Base-by-base conservation (phyloP, 2,113 vertebrate species). In the Sinosuthora webbiana region DNA sequence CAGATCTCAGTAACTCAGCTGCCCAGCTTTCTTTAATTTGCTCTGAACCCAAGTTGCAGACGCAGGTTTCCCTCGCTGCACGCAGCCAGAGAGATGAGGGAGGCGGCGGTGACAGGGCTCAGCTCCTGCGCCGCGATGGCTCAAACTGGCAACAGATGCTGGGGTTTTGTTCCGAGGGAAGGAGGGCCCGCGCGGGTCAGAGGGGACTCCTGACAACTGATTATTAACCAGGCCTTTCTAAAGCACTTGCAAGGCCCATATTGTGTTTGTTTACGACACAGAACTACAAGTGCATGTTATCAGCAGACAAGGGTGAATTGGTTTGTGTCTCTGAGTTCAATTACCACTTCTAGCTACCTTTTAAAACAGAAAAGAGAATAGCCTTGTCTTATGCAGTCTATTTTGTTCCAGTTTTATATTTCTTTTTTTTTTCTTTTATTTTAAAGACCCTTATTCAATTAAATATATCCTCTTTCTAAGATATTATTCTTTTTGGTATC, bases 191-290 rank as follows among this genome's bases (percentile, higher is more conserved):
- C 0, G 2, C 13, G 31, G 95, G 89, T 90, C 94, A 94, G 86
- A 95, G 94, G 92, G 89, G 93, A 92, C 89, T 89, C 83, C 39
- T 67, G 92, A 92, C 86, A 90, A 86, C 91, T 44, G 80, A 78
- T 90, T 69, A 83, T 90, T 93, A 94, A 93, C 90, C 86, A 81
- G 52, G 50, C 39, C 82, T 96, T 96, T 94, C 94, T 92, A 90
- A 92, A 88, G 85, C 64, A 24, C 94, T 93, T 80, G 82, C 67
- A 88, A 85, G 71, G 79, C 75, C 90, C 90, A 83, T 79, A 85
- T 88, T 91, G 90, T 96, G 88, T 88, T 94, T 95, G 90, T 68
- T 95, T 94, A 94, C 87, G 90, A 93, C 74, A 85, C 88, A 94
- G 92, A 95, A 94, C 75, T 89, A 87, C 56, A 68, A 89, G 84